A percentile compares a stretch with the other conserved stretches of the same genome.
Evolutionary conservation across 2,113 vertebrate genomes (phyloP).

Genomic region (Aptenodytes patagonicus): DNA sequence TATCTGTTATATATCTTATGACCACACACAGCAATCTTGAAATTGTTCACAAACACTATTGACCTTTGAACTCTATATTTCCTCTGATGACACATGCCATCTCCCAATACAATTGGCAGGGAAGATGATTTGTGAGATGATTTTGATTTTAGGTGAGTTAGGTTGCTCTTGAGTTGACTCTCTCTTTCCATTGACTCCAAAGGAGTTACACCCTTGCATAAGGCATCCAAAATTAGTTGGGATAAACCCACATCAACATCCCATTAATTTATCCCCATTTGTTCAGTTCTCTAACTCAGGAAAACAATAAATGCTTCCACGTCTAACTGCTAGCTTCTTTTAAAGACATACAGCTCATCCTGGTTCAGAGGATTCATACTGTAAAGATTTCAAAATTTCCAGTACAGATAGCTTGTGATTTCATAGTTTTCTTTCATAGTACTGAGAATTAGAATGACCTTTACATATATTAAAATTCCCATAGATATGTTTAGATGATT

Average conservation of each 20-base stretch:
- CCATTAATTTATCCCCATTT: not conserved
- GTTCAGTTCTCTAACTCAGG: not conserved
- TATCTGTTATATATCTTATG: not conserved
- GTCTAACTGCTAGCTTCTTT: not conserved
- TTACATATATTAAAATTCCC: not conserved
- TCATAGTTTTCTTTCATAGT: not conserved
- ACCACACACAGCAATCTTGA: not conserved
- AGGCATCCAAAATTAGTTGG: not conserved
- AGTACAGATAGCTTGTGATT: not conserved
- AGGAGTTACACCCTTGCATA: not conserved
- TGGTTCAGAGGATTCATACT: not conserved
- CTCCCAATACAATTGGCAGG: not conserved
- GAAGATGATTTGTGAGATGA: not conserved
- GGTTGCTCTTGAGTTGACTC: not conserved
- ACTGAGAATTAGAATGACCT: not conserved
- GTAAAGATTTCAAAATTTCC: not conserved
- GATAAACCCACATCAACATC: not conserved
- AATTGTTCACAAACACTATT: not conserved
- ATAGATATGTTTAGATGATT: slow-evolving; percentile 32
- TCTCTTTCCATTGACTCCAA: not conserved
- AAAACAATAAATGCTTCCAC: not conserved
- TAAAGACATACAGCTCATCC: not conserved
- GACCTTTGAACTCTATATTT: not conserved
- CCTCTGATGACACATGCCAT: not conserved
- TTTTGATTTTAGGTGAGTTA: not conserved